Evolutionary conservation across 2,888 invertebrate species (phyloP).

Genomic region (Catonia carolina): DNA sequence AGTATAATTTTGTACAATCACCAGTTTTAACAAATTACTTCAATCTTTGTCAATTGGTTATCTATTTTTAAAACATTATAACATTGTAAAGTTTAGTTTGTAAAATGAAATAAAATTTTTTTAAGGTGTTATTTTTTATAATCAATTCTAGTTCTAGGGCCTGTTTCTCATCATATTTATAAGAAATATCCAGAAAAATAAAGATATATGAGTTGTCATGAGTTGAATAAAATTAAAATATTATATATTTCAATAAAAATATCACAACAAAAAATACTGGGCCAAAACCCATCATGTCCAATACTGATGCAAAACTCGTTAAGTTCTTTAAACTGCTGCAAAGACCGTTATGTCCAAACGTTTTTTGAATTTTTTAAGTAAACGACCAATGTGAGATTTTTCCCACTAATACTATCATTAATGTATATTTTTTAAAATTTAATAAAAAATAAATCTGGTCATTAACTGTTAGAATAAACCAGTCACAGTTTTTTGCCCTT

Average conservation of each 20-base stretch:
- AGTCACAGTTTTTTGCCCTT: not conserved
- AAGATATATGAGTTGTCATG: not conserved
- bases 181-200: not conserved
- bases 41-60: too few species aligned
- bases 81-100: not conserved
- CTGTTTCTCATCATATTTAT: not conserved
- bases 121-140: not conserved
- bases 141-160: conserved; percentile 1
- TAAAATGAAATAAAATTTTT: not conserved
- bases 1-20: too few species aligned
- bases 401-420: not conserved
- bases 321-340: conserved; percentile 4
- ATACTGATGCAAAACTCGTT: conserved; percentile 10
- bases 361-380: conserved; percentile 13
- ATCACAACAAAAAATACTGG: conserved; percentile 1
- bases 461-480: not conserved
- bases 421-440: not conserved
- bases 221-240: conserved; percentile 4
- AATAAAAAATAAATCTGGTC: not conserved
- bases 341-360: conserved; percentile 8
- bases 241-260: not conserved
- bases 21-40: too few species aligned
- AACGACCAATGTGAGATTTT: not conserved
- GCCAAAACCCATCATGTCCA: conserved; percentile 8
- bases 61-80: too few species aligned